A percentile compares a stretch with the other conserved stretches of the same genome.
These are phyloP conservation scores for Sarcophaga rosellei DNA, from an alignment of 2,888 invertebrate genomes.

Conservation along the genomic window DNA sequence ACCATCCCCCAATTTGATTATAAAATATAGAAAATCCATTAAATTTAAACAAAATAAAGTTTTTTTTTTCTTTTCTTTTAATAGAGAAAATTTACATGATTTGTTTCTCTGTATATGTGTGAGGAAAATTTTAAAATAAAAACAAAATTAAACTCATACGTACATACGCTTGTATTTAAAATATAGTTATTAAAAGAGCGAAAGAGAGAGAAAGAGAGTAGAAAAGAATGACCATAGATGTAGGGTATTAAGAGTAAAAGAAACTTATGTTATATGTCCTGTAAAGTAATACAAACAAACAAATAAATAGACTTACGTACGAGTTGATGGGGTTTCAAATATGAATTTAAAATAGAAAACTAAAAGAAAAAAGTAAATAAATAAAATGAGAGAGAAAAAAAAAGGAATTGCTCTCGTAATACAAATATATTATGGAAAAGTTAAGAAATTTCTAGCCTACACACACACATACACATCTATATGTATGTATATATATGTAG, in stretches of 20 bases:
- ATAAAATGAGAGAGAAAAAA: slow-evolving; percentile 2
- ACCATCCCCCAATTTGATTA: slow-evolving; percentile 19
- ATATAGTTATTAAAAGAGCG: slow-evolving; percentile 19
- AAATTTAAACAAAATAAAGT: slow-evolving; percentile 75
- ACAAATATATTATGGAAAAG: slow-evolving; percentile 59
- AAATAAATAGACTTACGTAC: not conserved
- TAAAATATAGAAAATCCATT: slow-evolving; percentile 78
- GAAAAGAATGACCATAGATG: slow-evolving; percentile 20
- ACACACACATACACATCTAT: slow-evolving; percentile 41
- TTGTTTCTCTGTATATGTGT: not conserved
- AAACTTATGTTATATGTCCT: slow-evolving; percentile 58
- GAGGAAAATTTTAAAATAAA: not conserved
- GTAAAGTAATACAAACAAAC: not conserved
- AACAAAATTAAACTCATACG: not conserved
- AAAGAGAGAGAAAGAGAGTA: not conserved
- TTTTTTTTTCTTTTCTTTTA: slow-evolving; percentile 68
- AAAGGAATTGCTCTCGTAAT: slow-evolving; percentile 51
- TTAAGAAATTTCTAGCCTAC: slow-evolving; percentile 59
- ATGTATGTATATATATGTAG: not conserved
- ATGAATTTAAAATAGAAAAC: not conserved
- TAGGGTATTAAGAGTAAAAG: slow-evolving; percentile 38
- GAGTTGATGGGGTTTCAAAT: not conserved
- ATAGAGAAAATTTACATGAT: slow-evolving; percentile 60
- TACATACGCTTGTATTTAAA: slow-evolving; percentile 1
- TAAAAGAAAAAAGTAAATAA: too few species aligned